A percentile compares a stretch with the other conserved stretches of the same genome.
phyloP scores from a whole-genome alignment of 1,140 invertebrate species.

The Ditylenchus dipsaci region DNA sequence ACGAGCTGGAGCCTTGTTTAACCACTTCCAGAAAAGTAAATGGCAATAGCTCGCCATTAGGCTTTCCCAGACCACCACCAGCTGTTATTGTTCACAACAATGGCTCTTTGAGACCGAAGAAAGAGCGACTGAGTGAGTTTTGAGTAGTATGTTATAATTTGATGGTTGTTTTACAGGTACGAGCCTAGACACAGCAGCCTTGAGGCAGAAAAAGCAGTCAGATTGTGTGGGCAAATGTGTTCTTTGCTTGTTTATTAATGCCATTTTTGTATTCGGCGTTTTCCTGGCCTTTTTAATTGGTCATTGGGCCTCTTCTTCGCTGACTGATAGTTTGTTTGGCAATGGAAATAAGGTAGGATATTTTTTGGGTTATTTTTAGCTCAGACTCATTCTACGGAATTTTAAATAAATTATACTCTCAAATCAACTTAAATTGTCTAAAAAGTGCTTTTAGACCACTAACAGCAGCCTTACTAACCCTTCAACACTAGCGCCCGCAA shows the following conservation, averaged over 20 bases:
- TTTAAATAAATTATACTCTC: too few species aligned
- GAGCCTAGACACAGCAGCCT: background rate
- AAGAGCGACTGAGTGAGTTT: background rate
- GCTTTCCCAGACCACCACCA: background rate
- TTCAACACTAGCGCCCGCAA: too few species aligned
- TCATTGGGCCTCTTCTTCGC: slow-evolving; percentile 35
- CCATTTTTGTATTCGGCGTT: slow-evolving; percentile 40
- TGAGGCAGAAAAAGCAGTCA: slow-evolving; percentile 4
- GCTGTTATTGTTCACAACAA: background rate
- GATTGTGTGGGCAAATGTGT: slow-evolving; percentile 42
- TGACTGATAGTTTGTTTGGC: slow-evolving; percentile 13
- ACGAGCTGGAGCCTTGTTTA: background rate
- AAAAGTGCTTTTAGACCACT: background rate
- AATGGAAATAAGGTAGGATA: slow-evolving; percentile 12
- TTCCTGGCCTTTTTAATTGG: slow-evolving; percentile 45
- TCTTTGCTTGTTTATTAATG: slow-evolving; percentile 38
- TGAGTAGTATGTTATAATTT: background rate
- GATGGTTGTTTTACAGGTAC: background rate
- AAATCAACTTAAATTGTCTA: too few species aligned
- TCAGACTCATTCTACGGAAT: background rate
- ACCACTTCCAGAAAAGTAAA: too few species aligned
- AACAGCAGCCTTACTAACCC: background rate
- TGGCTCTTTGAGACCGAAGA: background rate
- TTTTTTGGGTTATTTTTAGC: background rate
- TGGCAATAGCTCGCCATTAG: background rate